Percentiles rank a stretch among this genome's conserved stretches.
Conservation (phyloP, 2,797 vertebrate genomes). For the Cephalopachus bancanus region DNA sequence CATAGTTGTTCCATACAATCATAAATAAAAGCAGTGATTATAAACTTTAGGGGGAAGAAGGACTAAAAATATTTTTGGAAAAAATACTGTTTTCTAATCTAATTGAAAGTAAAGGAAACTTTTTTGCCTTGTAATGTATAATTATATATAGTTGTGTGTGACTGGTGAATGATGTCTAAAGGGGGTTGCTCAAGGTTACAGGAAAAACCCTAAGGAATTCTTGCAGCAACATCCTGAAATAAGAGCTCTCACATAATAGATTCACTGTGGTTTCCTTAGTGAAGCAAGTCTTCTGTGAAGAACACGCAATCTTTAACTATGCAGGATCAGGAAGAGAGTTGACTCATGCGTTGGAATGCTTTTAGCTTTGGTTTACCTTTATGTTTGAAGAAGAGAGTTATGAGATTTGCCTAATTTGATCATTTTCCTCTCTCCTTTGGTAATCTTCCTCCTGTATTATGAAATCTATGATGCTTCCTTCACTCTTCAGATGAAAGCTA, state of each 20-base stretch:
- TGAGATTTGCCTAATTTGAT: slow-evolving; percentile 52
- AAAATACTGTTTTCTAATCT: slow-evolving; percentile 46
- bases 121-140: slow-evolving; percentile 49
- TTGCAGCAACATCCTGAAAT: slow-evolving; percentile 82
- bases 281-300: slow-evolving; percentile 52
- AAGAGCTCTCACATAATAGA: slow-evolving; percentile 78
- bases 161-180: slow-evolving; percentile 61
- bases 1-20: neutral
- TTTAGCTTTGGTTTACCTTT: slow-evolving; percentile 23
- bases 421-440: slow-evolving; percentile 30
- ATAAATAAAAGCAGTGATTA: slow-evolving; percentile 26
- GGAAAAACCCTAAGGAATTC: slow-evolving; percentile 75
- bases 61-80: slow-evolving; percentile 14
- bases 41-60: neutral
- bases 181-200: slow-evolving; percentile 78
- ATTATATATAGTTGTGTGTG: slow-evolving; percentile 49
- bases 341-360: neutral
- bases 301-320: slow-evolving; percentile 27
- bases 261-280: slow-evolving; percentile 76
- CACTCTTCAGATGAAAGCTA: slow-evolving; percentile 25
- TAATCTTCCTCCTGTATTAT: neutral
- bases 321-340: neutral
- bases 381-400: slow-evolving; percentile 41
- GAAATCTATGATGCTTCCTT: neutral
- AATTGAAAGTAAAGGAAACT: slow-evolving; percentile 58